Base-by-base conservation (phyloP, 2,888 invertebrate genomes). In the Rhingia rostrata region DNA sequence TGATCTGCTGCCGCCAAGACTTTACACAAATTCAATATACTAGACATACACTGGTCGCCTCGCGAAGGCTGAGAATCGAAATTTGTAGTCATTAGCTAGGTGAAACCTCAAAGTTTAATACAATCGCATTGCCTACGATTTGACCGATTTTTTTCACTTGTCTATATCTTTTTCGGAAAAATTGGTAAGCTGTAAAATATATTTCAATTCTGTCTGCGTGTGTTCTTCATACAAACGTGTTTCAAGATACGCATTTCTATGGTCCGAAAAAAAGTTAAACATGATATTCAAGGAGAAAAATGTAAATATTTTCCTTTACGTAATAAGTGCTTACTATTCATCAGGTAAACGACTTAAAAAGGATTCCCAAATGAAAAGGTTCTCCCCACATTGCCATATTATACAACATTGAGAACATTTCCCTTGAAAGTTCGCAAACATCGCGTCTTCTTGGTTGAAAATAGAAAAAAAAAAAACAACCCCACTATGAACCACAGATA, bases 321-420 rank as follows among this genome's bases (percentile, higher is more conserved):
- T 49, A 75, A 64, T 51, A 58, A 39, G 32, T n/a, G 32, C 4
- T 37, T 32, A 60, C 73, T 53, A 73, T 79, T 78, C 73, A 73
- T 51, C 56, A 41, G 67, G 49, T 58, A 67, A 78, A 69, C 51
- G 73, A 51, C 53, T 73, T 69, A 45, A 73, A 78, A 67, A 66
- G 79, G 37, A 63, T 79, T 73, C 64, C 30, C 63, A 32, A 74
- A 58, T 84, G 64, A 74, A 84, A 74, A 69, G 74, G 14, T 43
- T 60, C 32, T 49, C 30, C 14, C 9, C 22, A 9, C 30, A 43
- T 14, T 33, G 45, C 39, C 49, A 67, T 12, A 35, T 2, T 3
- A 4, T 4, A 22, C 12, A 0, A 32, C 49, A 56, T 37, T 43
- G 49, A 58, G 45, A 30, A 22, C 7, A 37, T 51, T 60, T 78